Conservation (phyloP, 1,140 invertebrate species). For the Adelges cooleyi region DNA sequence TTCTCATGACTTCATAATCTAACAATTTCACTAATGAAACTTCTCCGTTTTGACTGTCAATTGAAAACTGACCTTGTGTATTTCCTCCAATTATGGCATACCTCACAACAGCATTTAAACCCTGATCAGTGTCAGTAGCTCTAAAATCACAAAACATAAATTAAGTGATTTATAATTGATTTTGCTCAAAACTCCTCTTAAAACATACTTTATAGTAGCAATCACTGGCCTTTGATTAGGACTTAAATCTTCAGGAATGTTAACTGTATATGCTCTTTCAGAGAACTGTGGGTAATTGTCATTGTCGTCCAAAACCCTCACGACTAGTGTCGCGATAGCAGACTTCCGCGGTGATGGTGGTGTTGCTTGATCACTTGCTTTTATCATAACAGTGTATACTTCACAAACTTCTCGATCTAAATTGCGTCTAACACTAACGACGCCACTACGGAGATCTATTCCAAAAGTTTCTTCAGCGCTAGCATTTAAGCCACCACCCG, state of each 20-base stretch:
- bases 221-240: slow-evolving; percentile 72
- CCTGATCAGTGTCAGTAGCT: slow-evolving; percentile 80
- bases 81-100: slow-evolving; percentile 94
- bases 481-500: slow-evolving; percentile 44
- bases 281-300: slow-evolving; percentile 95
- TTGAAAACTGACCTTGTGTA: slow-evolving; percentile 82
- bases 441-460: slow-evolving; percentile 69
- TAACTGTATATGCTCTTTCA: slow-evolving; percentile 75
- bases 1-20: slow-evolving; percentile 77
- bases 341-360: slow-evolving; percentile 51
- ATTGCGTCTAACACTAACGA: slow-evolving; percentile 65
- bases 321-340: slow-evolving; percentile 62
- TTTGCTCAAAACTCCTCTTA: background rate
- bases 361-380: slow-evolving; percentile 71
- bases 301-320: slow-evolving; percentile 83
- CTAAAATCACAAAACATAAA: slow-evolving; percentile 38
- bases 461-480: slow-evolving; percentile 52
- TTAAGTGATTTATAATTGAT: background rate
- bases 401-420: slow-evolving; percentile 82
- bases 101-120: slow-evolving; percentile 77
- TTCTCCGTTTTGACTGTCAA: slow-evolving; percentile 84
- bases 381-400: slow-evolving; percentile 72
- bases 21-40: slow-evolving; percentile 74
- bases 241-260: slow-evolving; percentile 76
- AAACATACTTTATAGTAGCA: slow-evolving; percentile 59